phyloP scores from a whole-genome alignment of 30 jellyfish, hydroid and myxozoan genomes.

The Haliclystus octoradiatus region DNA sequence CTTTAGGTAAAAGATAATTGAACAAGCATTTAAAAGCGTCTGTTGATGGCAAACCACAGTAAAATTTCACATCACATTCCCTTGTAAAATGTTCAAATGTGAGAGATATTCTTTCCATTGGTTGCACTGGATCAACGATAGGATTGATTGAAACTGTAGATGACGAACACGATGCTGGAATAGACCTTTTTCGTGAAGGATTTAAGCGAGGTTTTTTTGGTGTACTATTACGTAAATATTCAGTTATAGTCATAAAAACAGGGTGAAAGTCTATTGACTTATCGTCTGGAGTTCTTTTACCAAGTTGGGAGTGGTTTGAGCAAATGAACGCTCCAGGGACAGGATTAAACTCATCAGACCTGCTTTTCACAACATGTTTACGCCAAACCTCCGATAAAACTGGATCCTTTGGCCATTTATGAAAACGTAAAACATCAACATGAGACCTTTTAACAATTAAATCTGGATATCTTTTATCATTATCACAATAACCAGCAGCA shows the following conservation, averaged over 20 bases:
- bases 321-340: constrained; percentile 4
- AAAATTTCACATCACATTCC: no score
- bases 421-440: background rate
- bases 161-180: constrained; percentile 14
- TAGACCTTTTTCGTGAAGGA: no score
- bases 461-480: constrained; percentile 32
- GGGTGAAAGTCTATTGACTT: constrained; percentile 10
- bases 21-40: no score
- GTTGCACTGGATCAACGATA: constrained; percentile 1
- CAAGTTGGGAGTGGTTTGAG: constrained; percentile 28
- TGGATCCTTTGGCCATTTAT: constrained; percentile 6
- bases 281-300: constrained; percentile 22
- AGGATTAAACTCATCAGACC: constrained; percentile 23
- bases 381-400: constrained; percentile 2
- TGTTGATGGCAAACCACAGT: no score
- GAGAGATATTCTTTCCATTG: no score
- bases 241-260: constrained; percentile 23
- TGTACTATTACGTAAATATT: no score
- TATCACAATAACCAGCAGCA: constrained; percentile 29
- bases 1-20: no score
- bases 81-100: no score
- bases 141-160: background rate
- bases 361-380: no score
- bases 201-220: no score
- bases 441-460: background rate